Evolutionary conservation across 2,888 invertebrate genomes (phyloP).

Genomic region (Flexamia atlantica): DNA sequence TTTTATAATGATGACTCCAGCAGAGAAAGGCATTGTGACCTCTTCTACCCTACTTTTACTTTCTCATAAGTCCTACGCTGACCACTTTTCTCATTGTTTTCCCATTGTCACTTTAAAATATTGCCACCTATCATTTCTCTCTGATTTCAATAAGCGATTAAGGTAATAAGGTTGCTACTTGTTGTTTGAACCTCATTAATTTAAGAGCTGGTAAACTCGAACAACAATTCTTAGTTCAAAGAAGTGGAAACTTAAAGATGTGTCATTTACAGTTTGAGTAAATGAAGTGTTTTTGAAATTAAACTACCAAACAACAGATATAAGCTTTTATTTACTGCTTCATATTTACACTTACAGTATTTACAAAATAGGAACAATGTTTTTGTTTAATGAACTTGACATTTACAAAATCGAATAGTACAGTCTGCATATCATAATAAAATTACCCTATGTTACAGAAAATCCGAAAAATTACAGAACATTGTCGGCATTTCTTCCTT

Average conservation of each 20-base stretch:
- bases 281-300: neutral
- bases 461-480: no score
- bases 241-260: no score
- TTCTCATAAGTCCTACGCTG: conserved; percentile 26
- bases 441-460: no score
- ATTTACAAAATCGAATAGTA: neutral
- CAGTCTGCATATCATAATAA: no score
- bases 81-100: conserved; percentile 39
- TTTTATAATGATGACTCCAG: conserved; percentile 40
- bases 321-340: conserved; percentile 28
- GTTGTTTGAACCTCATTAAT: neutral
- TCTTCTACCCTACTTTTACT: conserved; percentile 47
- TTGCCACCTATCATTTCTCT: conserved; percentile 31
- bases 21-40: conserved; percentile 19
- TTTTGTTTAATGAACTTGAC: neutral
- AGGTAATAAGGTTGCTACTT: neutral
- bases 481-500: no score
- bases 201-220: neutral
- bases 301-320: neutral
- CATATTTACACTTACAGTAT: conserved; percentile 22
- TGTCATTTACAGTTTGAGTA: no score
- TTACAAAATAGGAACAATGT: conserved; percentile 32
- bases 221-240: neutral
- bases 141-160: conserved; percentile 29
- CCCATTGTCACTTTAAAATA: conserved; percentile 27